Evolutionary conservation across 1,140 invertebrate species (phyloP).

Genomic region (Drosophila santomea): DNA sequence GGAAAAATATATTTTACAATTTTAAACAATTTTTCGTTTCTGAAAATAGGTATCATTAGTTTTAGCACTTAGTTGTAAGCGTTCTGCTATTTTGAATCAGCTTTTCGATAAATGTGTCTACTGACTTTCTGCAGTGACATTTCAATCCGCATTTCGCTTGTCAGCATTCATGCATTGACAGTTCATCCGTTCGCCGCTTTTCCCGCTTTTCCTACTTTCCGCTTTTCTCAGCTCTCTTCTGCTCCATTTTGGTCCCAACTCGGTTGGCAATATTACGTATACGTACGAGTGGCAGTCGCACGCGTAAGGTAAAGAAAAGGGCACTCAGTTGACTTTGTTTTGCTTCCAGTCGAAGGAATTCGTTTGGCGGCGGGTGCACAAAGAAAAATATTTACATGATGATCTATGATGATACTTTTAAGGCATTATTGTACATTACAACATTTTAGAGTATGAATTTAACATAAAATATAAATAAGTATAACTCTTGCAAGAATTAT

Average conservation of each 20-base stretch:
- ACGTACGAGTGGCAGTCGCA: slow-evolving; percentile 39
- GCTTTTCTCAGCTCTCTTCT: slow-evolving; percentile 21
- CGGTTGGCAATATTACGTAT: slow-evolving; percentile 58
- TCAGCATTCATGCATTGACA: slow-evolving; percentile 10
- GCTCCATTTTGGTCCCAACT: slow-evolving; percentile 63
- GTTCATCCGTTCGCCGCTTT: not conserved
- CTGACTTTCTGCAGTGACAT: slow-evolving; percentile 3
- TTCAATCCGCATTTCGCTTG: slow-evolving; percentile 11
- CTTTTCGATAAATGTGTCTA: not conserved
- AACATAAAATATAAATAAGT: no score
- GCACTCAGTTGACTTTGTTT: slow-evolving; percentile 16
- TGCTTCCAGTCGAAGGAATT: slow-evolving; percentile 25
- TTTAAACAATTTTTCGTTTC: not conserved
- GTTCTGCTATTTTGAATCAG: not conserved
- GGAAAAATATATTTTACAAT: no score
- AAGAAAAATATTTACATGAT: not conserved
- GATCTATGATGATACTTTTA: no score
- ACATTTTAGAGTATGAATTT: no score
- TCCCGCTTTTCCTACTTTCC: not conserved
- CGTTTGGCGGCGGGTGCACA: not conserved
- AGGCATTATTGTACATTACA: no score
- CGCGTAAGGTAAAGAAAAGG: slow-evolving; percentile 3
- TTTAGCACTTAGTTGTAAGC: not conserved
- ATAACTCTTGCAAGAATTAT: no score
- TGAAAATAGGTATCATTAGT: not conserved